Base-by-base conservation (phyloP, 1,140 invertebrate genomes). In the Drosophila parabipectinata region DNA sequence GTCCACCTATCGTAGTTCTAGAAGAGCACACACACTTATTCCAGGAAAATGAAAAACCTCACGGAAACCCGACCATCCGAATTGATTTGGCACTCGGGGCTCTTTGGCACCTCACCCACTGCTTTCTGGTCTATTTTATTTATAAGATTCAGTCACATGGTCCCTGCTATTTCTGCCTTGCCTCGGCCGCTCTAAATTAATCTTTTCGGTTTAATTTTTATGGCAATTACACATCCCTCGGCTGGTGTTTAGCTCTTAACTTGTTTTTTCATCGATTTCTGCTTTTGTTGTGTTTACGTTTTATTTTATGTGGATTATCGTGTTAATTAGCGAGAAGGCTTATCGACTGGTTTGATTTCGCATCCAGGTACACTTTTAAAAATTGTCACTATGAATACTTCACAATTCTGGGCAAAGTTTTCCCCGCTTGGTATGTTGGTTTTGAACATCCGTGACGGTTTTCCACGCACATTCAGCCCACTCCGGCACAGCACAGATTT, bases 211-310 rank as follows among this genome's bases (percentile, higher is more conserved):
- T 67, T 18, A 48, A 47, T 69, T 69, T 69, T 18, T 41, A 39
- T 55, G 63, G 51, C 63, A 69, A 67, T 69, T 68, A 69, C 51
- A 66, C 63, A 58, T 24, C 63, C 59, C 51, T 56, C 24, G 28
- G 14, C 2, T 28, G 1, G 8, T 30, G 32, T 18, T 56, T 32
- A 15, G 56, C 48, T 39, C 9, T 48, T 56, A 48, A 69, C 8
- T 39, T 69, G 55, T 69, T 50, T 41, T 54, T 37, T 45, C 32
- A 8, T 37, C 21, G 30, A 32, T 28, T 37, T 37, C 12, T 15
- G 39, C 8, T 44, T 67, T 52, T 14, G 37, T 14, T 18, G 10
- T 26, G 59, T 34, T 67, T 21, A 47, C 44, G 44, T 52, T 50
- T 4, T 34, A 44, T 66, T 39, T 34, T 15, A 44, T 21, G 34